Evolutionary conservation across 2,888 invertebrate genomes (phyloP).

Genomic region (Lycophotia porphyrea): DNA sequence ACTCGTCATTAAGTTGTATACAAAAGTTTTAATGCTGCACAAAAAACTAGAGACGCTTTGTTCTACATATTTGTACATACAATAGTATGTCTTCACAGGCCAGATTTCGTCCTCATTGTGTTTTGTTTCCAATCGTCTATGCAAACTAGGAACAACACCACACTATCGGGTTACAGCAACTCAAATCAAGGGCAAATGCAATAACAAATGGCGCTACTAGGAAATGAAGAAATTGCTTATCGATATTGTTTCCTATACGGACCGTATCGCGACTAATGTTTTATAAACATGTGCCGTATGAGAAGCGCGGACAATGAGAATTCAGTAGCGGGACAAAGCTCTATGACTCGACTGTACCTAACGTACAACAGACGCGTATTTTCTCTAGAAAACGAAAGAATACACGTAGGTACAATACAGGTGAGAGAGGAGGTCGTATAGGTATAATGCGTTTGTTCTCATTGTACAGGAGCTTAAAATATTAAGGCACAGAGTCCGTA

Average conservation of each 20-base stretch:
- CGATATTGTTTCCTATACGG: constrained; percentile 72
- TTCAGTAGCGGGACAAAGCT: constrained; percentile 53
- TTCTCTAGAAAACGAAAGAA: constrained; percentile 50
- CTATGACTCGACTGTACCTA: constrained; percentile 29
- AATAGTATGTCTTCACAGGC: background rate
- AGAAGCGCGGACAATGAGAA: constrained; percentile 61
- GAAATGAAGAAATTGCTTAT: constrained; percentile 77
- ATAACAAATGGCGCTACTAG: constrained; percentile 70
- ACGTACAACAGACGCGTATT: constrained; percentile 37
- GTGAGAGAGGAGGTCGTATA: too few species aligned
- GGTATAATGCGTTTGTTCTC: constrained; percentile 50
- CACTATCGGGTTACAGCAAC: constrained; percentile 52
- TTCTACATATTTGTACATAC: constrained; percentile 21
- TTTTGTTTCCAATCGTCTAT: constrained; percentile 16
- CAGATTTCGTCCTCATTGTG: background rate
- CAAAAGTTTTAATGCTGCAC: constrained; percentile 34
- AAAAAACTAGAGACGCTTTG: constrained; percentile 29
- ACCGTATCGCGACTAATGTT: constrained; percentile 71
- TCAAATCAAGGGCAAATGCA: constrained; percentile 66
- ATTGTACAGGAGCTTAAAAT: constrained; percentile 57
- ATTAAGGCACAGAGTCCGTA: constrained; percentile 45
- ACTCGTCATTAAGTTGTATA: constrained; percentile 28
- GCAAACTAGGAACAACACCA: constrained; percentile 12
- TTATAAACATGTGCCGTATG: constrained; percentile 74
- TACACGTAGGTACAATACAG: constrained; percentile 19